These are phyloP conservation scores for Lepidurus packardi DNA, from an alignment of 1,140 invertebrate species.

Conservation along the genomic window DNA sequence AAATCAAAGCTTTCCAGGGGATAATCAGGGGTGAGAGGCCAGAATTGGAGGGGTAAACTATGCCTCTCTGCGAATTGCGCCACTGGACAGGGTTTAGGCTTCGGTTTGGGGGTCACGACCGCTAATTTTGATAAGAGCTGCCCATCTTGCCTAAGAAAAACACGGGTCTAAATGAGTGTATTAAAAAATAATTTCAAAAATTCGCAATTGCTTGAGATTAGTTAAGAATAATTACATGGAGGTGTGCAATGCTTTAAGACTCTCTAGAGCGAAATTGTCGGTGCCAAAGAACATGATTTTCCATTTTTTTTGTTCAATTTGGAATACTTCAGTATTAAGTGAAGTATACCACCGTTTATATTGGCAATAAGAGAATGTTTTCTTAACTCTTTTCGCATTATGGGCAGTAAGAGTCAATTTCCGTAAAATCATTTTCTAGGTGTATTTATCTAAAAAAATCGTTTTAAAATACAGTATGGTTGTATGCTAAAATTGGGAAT, in stretches of 20 bases:
- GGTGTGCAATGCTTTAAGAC: conserved; percentile 50
- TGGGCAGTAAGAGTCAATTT: background rate
- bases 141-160: conserved; percentile 41
- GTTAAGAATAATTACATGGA: conserved; percentile 47
- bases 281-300: conserved; percentile 62
- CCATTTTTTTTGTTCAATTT: conserved; percentile 23
- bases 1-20: conserved; percentile 51
- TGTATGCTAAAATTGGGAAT: background rate
- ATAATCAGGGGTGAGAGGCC: conserved; percentile 48
- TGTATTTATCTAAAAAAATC: background rate
- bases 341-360: background rate
- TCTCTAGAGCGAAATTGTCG: conserved; percentile 59
- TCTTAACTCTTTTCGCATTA: background rate
- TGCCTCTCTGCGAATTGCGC: conserved; percentile 49
- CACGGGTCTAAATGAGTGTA: background rate
- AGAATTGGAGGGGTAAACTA: conserved; percentile 50
- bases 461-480: too few species aligned
- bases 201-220: conserved; percentile 2
- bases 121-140: conserved; percentile 48
- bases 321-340: background rate
- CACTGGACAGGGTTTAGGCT: conserved; percentile 51
- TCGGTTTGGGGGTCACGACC: conserved; percentile 52
- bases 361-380: background rate
- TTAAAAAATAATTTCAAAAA: background rate
- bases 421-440: background rate